Conservation (phyloP, 1,140 invertebrate species). For the Heliothis virescens region DNA sequence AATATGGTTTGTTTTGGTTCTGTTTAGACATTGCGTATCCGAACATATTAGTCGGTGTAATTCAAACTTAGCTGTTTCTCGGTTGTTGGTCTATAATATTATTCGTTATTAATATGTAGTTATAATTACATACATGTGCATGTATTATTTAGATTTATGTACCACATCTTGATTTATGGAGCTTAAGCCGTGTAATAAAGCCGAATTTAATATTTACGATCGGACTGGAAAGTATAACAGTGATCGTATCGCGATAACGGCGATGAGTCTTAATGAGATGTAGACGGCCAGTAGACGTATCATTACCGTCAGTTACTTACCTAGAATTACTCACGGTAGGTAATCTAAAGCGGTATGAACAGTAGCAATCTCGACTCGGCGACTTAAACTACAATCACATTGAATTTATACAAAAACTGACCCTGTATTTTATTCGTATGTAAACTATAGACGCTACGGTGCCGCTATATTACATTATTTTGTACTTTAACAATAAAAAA, state of each 20-base stretch:
- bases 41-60: constrained; percentile 42
- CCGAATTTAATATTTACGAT: constrained; percentile 49
- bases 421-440: constrained; percentile 84
- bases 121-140: constrained; percentile 37
- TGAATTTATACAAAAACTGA: constrained; percentile 85
- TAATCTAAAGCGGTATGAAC: constrained; percentile 78
- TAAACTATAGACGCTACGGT: constrained; percentile 82
- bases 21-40: constrained; percentile 54
- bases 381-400: constrained; percentile 86
- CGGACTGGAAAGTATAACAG: constrained; percentile 42
- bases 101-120: constrained; percentile 6
- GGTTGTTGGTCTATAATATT: constrained; percentile 36
- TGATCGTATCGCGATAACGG: constrained; percentile 44
- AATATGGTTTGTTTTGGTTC: constrained; percentile 68
- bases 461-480: constrained; percentile 83
- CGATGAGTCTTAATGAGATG: constrained; percentile 43
- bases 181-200: constrained; percentile 40
- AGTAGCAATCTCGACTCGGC: constrained; percentile 76
- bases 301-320: constrained; percentile 68
- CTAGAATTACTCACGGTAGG: constrained; percentile 75
- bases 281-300: constrained; percentile 46
- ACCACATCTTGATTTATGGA: constrained; percentile 45
- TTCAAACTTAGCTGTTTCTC: constrained; percentile 42
- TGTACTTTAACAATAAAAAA: constrained; percentile 83
- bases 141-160: constrained; percentile 47